Conservation (phyloP, 2,797 vertebrate species). For the Anabas testudineus region DNA sequence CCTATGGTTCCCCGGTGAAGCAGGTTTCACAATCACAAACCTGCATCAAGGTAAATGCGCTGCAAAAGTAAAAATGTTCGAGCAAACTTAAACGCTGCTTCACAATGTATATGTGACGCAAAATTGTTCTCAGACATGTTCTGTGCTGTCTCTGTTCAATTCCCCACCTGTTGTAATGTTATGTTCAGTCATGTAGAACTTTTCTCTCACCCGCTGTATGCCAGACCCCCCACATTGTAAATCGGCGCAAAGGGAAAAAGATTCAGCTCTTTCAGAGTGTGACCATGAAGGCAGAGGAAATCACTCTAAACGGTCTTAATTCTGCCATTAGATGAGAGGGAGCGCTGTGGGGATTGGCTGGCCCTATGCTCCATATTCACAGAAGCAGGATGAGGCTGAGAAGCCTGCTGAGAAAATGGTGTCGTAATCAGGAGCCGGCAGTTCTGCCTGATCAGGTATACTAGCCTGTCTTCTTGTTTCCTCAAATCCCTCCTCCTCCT, state of each 20-base stretch:
- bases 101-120: constrained; percentile 28
- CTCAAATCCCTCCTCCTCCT: constrained; percentile 72
- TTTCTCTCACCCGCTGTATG: constrained; percentile 79
- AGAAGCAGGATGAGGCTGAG: constrained; percentile 95
- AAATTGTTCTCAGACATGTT: constrained; percentile 58
- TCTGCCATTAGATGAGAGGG: constrained; percentile 96
- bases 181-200: constrained; percentile 84
- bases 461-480: constrained; percentile 82
- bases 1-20: constrained; percentile 2
- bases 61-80: constrained; percentile 3
- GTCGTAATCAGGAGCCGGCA: constrained; percentile 98
- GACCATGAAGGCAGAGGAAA: constrained; percentile 90
- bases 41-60: constrained; percentile 24
- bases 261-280: constrained; percentile 81
- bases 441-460: constrained; percentile 97
- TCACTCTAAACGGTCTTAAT: constrained; percentile 99
- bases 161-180: constrained; percentile 84
- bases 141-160: constrained; percentile 59
- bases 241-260: constrained; percentile 75
- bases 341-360: constrained; percentile 91
- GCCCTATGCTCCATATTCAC: constrained; percentile 96
- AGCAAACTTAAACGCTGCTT: constrained; percentile 29
- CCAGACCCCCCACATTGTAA: constrained; percentile 86
- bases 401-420: constrained; percentile 98
- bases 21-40: constrained; percentile 24